Evolutionary conservation across 2,113 vertebrate genomes (phyloP), one percentile per base, ranked within the genome.

Genomic region (Cyrtonyx montezumae): DNA sequence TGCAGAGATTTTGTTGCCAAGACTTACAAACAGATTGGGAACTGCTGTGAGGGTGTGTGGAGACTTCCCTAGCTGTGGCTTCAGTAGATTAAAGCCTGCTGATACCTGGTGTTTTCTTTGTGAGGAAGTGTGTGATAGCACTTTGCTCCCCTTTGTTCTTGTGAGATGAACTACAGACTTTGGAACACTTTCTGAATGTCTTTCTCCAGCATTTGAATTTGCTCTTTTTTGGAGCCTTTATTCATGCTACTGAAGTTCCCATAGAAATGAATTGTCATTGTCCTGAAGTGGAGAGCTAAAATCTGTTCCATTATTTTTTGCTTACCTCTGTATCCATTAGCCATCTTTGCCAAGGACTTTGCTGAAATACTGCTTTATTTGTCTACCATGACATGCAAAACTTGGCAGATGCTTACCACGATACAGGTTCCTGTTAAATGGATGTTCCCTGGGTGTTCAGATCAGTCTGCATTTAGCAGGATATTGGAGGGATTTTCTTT

Each of bases 361-460:
- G 58, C 40, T 74, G 63, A 73, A 87, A 28, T 79, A 40, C 56
- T 32, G 11, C 61, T 87, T 79, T 53, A 15, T 32, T 82, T 91
- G 19, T 69, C 32, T 62, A 16, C n/a, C 62, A 37, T 69, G 63
- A 62, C 63, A 36, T 87, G 49, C 66, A 69, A 42, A 59, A 70
- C 68, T 89, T 69, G 40, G 18, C 63, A 67, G 49, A 74, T 95
- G 55, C 36, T 82, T 89, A 82, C 25, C 73, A 32, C 28, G 36
- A 8, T 83, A 74, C 0, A 0, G 7, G 17, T 74, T 85, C 51
- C 13, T 69, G 11, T 55, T 79, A 23, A 9, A 0, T 30, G 53
- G 63, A 18, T 66, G 3, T 74, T 13, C 58, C 10, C 37, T 55
- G 23, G 13, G 4, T 7, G 2, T 51, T 91, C 17, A 70, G 8